These are phyloP conservation scores for Procambarus virginalis DNA, from an alignment of 1,140 invertebrate genomes.

Conservation along the genomic window DNA sequence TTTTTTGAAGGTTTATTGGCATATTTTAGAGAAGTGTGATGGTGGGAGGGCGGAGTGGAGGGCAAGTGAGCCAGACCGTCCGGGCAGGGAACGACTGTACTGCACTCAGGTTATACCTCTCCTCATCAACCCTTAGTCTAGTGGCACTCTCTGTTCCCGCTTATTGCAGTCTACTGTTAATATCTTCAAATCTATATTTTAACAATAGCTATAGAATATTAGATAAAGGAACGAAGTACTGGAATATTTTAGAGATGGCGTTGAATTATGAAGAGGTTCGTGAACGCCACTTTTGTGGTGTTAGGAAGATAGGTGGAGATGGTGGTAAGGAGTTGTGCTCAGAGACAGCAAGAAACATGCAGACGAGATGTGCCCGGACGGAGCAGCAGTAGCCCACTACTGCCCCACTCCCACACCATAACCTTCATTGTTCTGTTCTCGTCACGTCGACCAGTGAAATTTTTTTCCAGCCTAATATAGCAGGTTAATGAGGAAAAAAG, in stretches of 20 bases:
- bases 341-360: background rate
- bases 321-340: background rate
- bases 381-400: background rate
- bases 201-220: conserved; percentile 38
- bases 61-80: background rate
- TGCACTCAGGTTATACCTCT: conserved; percentile 37
- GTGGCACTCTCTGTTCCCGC: conserved; percentile 2
- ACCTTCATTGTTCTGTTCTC: background rate
- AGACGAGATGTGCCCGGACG: background rate
- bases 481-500: background rate
- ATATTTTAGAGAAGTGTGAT: background rate
- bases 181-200: conserved; percentile 39
- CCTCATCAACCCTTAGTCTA: conserved; percentile 37
- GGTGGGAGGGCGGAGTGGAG: background rate
- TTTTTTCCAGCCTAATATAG: conserved; percentile 8
- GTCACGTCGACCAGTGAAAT: conserved; percentile 21
- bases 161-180: conserved; percentile 29
- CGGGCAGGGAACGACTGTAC: conserved; percentile 16
- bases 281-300: background rate
- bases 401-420: background rate
- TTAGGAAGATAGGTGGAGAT: conserved; percentile 4
- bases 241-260: background rate
- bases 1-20: conserved; percentile 1
- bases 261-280: background rate
- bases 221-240: conserved; percentile 18